These are phyloP conservation scores for Drosophila multiciliata DNA, from an alignment of 2,888 invertebrate genomes.

Conservation along the genomic window DNA sequence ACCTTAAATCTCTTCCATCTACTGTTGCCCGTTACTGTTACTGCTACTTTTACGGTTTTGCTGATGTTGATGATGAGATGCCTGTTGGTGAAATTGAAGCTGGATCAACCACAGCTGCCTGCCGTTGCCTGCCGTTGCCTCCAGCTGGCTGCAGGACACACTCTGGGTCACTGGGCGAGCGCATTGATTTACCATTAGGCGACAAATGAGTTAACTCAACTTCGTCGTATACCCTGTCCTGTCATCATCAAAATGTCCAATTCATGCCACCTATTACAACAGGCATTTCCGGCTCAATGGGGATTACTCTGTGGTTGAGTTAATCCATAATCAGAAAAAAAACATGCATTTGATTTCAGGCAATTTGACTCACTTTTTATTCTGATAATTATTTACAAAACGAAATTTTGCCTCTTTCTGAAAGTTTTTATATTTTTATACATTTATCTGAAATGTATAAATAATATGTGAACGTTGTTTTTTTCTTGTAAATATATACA, in stretches of 20 bases:
- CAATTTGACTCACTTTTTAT: neutral
- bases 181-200: slow-evolving; percentile 76
- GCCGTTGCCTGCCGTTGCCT: neutral
- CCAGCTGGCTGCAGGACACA: slow-evolving; percentile 22
- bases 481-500: neutral
- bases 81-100: neutral
- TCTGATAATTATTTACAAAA: neutral
- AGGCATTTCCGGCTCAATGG: neutral
- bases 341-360: neutral
- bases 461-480: too few relatives aligned
- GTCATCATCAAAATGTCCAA: neutral
- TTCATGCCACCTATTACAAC: neutral
- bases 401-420: neutral
- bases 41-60: slow-evolving; percentile 3
- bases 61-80: slow-evolving; percentile 4
- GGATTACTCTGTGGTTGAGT: neutral
- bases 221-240: neutral
- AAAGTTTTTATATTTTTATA: neutral
- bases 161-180: slow-evolving; percentile 8
- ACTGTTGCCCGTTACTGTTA: neutral
- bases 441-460: neutral
- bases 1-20: slow-evolving; percentile 6
- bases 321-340: neutral
- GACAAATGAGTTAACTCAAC: slow-evolving; percentile 60
- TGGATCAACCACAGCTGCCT: slow-evolving; percentile 26